phyloP scores from a whole-genome alignment of 2,888 invertebrate genomes.

The Microchrysa polita region DNA sequence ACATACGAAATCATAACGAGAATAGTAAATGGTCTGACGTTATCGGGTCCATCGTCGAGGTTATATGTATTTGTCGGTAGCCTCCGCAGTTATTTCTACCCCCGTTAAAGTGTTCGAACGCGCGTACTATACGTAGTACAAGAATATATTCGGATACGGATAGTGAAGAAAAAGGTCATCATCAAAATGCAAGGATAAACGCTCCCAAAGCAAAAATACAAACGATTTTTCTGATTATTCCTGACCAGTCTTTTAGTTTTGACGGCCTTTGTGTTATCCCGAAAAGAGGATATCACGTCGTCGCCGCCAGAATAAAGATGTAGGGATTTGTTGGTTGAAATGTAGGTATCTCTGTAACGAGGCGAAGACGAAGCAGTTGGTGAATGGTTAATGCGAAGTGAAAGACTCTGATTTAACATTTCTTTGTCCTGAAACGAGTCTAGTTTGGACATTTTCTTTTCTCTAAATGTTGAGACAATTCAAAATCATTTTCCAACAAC shows the following conservation, averaged over 20 bases:
- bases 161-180: not conserved
- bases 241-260: conserved; percentile 29
- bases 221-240: conserved; percentile 39
- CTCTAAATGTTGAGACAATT: no score
- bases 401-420: not conserved
- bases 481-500: not conserved
- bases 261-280: conserved; percentile 34
- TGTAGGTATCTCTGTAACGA: no score
- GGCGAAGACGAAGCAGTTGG: not conserved
- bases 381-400: not conserved
- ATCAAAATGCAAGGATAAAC: conserved; percentile 21
- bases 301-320: conserved; percentile 30
- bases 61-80: not conserved
- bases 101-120: not conserved
- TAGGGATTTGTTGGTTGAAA: conserved; percentile 18
- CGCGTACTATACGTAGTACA: no score
- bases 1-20: conserved; percentile 25
- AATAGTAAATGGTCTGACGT: conserved; percentile 13
- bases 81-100: conserved; percentile 6
- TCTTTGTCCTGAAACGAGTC: not conserved
- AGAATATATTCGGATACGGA: no score
- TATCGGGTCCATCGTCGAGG: not conserved
- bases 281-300: conserved; percentile 28
- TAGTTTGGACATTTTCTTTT: no score
- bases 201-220: conserved; percentile 30